phyloP scores from a whole-genome alignment of 2,888 invertebrate species.

The Theodoxus fluviatilis region DNA sequence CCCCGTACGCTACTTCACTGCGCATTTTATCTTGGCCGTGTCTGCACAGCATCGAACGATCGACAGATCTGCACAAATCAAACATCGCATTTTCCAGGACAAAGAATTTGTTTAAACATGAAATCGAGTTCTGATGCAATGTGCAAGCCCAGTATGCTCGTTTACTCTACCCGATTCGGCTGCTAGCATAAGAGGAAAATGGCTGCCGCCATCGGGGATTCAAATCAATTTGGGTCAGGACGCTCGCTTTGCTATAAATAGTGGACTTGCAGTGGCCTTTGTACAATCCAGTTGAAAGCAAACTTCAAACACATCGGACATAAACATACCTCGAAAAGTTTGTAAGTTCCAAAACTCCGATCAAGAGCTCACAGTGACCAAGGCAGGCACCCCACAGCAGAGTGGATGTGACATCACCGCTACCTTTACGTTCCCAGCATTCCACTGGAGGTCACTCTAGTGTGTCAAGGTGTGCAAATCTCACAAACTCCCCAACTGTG shows the following conservation, averaged over 20 bases:
- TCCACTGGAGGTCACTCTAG: slow-evolving; percentile 25
- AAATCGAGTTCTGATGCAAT: background rate
- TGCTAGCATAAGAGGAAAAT: slow-evolving; percentile 14
- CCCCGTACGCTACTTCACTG: too few species aligned
- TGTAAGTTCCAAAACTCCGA: background rate
- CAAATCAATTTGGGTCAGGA: slow-evolving; percentile 29
- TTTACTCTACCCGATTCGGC: background rate
- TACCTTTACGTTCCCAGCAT: slow-evolving; percentile 28
- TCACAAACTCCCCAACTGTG: too few species aligned
- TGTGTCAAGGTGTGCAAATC: slow-evolving; percentile 30
- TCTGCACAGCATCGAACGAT: too few species aligned
- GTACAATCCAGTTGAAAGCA: background rate
- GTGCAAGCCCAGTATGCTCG: background rate
- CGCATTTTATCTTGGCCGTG: too few species aligned
- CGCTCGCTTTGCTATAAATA: slow-evolving; percentile 24
- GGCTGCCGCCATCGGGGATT: slow-evolving; percentile 29
- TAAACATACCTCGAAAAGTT: slow-evolving; percentile 6
- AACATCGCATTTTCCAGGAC: background rate
- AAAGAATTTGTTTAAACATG: too few species aligned
- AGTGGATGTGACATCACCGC: slow-evolving; percentile 27
- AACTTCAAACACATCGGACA: background rate
- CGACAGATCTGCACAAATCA: slow-evolving; percentile 4
- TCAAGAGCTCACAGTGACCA: slow-evolving; percentile 1
- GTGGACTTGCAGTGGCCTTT: too few species aligned
- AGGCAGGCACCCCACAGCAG: slow-evolving; percentile 3